Evolutionary conservation across 2,888 invertebrate genomes (phyloP).

Genomic region (Xiphydria camelus): DNA sequence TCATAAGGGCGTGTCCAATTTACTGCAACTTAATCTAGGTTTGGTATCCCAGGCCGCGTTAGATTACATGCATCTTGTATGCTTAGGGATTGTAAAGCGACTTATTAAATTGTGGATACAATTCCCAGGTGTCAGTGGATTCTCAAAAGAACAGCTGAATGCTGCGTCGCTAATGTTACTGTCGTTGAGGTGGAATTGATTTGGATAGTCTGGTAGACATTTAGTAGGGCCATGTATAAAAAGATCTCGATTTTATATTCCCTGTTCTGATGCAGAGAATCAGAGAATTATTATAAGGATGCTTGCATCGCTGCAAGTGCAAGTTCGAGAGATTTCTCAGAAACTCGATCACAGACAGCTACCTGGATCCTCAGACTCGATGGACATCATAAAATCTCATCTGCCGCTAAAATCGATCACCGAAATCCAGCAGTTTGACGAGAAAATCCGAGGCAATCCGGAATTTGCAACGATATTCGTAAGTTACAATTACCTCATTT

Average conservation of each 20-base stretch:
- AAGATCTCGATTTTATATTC: not conserved
- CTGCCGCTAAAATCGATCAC: not conserved
- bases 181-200: constrained; percentile 4
- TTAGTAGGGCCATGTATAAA: not conserved
- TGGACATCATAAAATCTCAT: not conserved
- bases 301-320: not conserved
- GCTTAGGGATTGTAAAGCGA: constrained; percentile 27
- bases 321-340: not conserved
- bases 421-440: not conserved
- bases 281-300: not conserved
- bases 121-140: constrained; percentile 10
- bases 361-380: not conserved
- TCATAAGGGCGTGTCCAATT: constrained; percentile 20
- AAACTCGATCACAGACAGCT: not conserved
- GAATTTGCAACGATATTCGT: not conserved
- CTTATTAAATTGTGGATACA: constrained; percentile 19
- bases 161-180: constrained; percentile 4
- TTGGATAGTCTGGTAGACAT: not conserved
- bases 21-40: constrained; percentile 20
- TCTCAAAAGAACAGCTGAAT: constrained; percentile 11
- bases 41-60: constrained; percentile 19
- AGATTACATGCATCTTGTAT: constrained; percentile 26
- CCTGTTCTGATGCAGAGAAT: not conserved
- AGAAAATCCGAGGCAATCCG: not conserved
- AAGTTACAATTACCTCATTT: not conserved